Base-by-base conservation (phyloP, 2,113 vertebrate species). In the Lipotes vexillifer region DNA sequence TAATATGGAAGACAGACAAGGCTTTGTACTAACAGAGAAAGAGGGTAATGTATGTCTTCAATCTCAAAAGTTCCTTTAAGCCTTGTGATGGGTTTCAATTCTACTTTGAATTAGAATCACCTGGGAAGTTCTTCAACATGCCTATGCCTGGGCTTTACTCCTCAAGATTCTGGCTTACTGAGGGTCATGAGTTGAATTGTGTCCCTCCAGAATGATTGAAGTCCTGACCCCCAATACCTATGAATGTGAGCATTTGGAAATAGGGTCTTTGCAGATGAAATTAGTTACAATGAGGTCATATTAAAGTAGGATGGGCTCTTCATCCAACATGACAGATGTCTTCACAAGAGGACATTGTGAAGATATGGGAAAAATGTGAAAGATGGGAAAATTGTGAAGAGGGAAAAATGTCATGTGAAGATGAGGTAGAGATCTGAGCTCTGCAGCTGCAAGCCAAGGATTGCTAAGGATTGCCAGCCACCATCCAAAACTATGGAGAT, bases 61-160 rank as follows among this genome's bases (percentile, higher is more conserved):
- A 2, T 6, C 31, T 63, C 21, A 38, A 52, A 27, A 25, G 8
- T 59, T 46, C 27, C 17, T 59, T 55, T 17, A 71, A 71, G 29
- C 9, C 21, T 4, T 1, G 0, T 38, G 31, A 59, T 49, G 33
- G 4, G 27, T 31, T 44, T 1, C 31, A n/a, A 11, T 11, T 17
- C 14, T 23, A 6, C 9, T 89, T 68, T 46, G n/a, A 27, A 27
- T 21, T n/a, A 86, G 77, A 86, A 93, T 82, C 66, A 90, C 14
- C 31, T 23, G 15, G n/a, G 14, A 85, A 29, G 23, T 55, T 81
- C 29, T 49, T 63, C 41, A 72, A 61, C 2, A 9, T 33, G 17
- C 4, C 17, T 59, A 4, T 38, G 18, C 11, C 52, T 77, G 55
- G 36, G 8, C 27, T 86, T 84, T 17, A 5, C 21, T 57, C 25